These are phyloP conservation scores for Arion vulgaris DNA, from an alignment of 1,140 invertebrate species.

Conservation along the genomic window DNA sequence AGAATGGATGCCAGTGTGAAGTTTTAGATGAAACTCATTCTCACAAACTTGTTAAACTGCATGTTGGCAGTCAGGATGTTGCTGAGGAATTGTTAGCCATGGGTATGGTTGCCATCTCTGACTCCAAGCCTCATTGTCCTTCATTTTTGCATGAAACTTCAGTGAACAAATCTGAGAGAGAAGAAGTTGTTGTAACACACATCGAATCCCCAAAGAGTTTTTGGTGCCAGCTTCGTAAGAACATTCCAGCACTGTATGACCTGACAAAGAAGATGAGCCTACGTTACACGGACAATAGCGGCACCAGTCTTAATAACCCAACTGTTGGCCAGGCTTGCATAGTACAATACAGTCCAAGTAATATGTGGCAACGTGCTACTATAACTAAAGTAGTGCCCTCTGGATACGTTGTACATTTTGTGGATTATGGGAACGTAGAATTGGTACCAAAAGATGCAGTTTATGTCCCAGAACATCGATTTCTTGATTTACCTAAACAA, in stretches of 20 bases:
- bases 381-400: slow-evolving; percentile 74
- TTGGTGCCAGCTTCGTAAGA: slow-evolving; percentile 59
- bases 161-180: slow-evolving; percentile 14
- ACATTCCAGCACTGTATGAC: slow-evolving; percentile 64
- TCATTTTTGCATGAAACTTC: not conserved
- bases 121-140: not conserved
- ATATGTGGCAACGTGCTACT: slow-evolving; percentile 79
- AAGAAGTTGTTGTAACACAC: slow-evolving; percentile 51
- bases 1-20: slow-evolving; percentile 53
- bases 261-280: slow-evolving; percentile 69
- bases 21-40: slow-evolving; percentile 42
- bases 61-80: slow-evolving; percentile 47
- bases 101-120: slow-evolving; percentile 49
- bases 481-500: slow-evolving; percentile 49
- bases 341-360: slow-evolving; percentile 81
- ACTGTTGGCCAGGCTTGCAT: slow-evolving; percentile 79
- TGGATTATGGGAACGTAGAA: slow-evolving; percentile 76
- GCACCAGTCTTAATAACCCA: slow-evolving; percentile 21
- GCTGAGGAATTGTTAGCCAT: slow-evolving; percentile 52
- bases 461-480: slow-evolving; percentile 44
- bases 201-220: slow-evolving; percentile 57
- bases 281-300: slow-evolving; percentile 35
- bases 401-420: slow-evolving; percentile 71
- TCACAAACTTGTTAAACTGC: slow-evolving; percentile 48
- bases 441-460: slow-evolving; percentile 55